Conservation (phyloP, 2,797 vertebrate species). For the Neosalanx taihuensis region DNA sequence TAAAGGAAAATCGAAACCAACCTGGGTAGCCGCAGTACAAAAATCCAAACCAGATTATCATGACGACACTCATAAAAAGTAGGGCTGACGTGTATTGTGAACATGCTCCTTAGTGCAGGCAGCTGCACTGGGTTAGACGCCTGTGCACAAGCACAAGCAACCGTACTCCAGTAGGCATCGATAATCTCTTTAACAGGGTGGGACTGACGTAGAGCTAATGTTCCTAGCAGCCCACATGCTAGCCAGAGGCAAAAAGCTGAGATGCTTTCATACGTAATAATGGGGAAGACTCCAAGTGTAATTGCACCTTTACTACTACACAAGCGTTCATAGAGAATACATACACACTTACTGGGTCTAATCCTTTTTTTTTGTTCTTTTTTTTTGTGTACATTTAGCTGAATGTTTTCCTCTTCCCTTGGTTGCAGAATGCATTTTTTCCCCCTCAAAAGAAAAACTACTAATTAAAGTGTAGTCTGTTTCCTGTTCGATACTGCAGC, state of each 20-base stretch:
- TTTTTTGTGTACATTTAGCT: constrained; percentile 50
- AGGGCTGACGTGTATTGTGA: constrained; percentile 42
- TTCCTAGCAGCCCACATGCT: constrained; percentile 19
- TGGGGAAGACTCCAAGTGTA: constrained; percentile 51
- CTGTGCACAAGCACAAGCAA: constrained; percentile 17
- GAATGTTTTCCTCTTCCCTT: constrained; percentile 44
- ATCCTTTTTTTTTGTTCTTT: constrained; percentile 31
- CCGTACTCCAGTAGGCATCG: constrained; percentile 9
- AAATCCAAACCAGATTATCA: constrained; percentile 31
- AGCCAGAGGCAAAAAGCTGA: constrained; percentile 41
- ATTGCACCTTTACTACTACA: constrained; percentile 53
- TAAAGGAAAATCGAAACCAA: constrained; percentile 60
- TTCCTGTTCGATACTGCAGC: constrained; percentile 38
- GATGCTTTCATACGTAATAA: constrained; percentile 55
- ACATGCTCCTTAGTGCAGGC: constrained; percentile 41
- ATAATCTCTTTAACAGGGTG: constrained; percentile 5
- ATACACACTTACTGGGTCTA: constrained; percentile 36
- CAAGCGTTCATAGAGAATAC: constrained; percentile 46
- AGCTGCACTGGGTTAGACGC: constrained; percentile 7
- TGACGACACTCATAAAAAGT: constrained; percentile 30
- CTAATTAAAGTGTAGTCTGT: constrained; percentile 33
- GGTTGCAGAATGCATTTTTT: constrained; percentile 42
- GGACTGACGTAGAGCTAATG: constrained; percentile 11
- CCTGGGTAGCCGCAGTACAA: constrained; percentile 60
- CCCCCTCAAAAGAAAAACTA: constrained; percentile 25